These are phyloP conservation scores for Salvelinus sp. DNA, from an alignment of 2,113 vertebrate genomes.

Conservation along the genomic window DNA sequence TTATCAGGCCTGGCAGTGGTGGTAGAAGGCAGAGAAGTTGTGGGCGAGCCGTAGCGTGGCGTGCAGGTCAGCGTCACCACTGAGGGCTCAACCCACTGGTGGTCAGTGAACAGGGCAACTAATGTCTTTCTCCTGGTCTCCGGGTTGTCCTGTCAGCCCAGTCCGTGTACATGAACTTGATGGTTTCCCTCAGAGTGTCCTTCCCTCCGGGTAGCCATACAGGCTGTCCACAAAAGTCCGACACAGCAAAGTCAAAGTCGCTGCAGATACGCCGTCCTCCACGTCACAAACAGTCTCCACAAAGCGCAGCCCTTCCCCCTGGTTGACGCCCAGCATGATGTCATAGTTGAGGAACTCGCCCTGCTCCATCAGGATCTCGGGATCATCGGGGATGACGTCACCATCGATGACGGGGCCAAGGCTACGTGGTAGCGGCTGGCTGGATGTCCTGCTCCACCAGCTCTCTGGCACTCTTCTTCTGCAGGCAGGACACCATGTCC, in stretches of 20 bases:
- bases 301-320: constrained; percentile 96
- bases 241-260: constrained; percentile 96
- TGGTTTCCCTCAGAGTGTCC: constrained; percentile 94
- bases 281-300: constrained; percentile 95
- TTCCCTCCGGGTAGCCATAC: constrained; percentile 98
- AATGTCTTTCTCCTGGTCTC: constrained; percentile 96
- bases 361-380: constrained; percentile 98
- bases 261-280: constrained; percentile 93
- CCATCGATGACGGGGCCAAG: constrained; percentile 97
- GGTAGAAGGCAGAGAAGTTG: constrained; percentile 98
- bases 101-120: constrained; percentile 97
- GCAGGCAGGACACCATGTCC: constrained; percentile 95
- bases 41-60: constrained; percentile 96
- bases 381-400: constrained; percentile 96
- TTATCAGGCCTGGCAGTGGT: constrained; percentile 99
- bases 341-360: constrained; percentile 99
- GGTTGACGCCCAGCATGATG: constrained; percentile 98
- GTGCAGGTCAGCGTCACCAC: constrained; percentile 94
- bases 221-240: constrained; percentile 98
- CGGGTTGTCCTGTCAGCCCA: constrained; percentile 97
- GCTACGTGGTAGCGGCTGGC: constrained; percentile 93
- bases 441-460: constrained; percentile 98
- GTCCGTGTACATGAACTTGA: constrained; percentile 99
- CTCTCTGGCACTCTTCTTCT: constrained; percentile 93
- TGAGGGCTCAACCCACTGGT: constrained; percentile 97